Percentiles rank a stretch among this genome's conserved stretches.
These are phyloP conservation scores for Stenolophus ochropezus DNA, from an alignment of 2,888 invertebrate species.

Conservation along the genomic window DNA sequence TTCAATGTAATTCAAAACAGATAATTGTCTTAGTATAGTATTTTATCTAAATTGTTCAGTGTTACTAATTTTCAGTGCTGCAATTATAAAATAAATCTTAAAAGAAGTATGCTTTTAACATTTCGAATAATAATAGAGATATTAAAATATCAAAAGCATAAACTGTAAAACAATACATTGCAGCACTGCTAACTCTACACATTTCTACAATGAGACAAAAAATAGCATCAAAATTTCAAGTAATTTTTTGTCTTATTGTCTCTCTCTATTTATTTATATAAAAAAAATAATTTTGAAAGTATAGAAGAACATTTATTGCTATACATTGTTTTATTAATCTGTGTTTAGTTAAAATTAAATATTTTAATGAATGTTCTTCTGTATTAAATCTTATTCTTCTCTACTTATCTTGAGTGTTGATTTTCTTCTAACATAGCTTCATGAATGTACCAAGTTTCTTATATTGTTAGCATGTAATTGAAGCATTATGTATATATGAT, in stretches of 20 bases:
- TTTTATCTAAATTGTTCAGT: neutral
- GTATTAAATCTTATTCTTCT: neutral
- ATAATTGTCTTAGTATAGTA: slow-evolving; percentile 13
- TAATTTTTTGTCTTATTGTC: too few species aligned
- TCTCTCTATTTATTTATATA: too few species aligned
- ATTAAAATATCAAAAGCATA: too few species aligned
- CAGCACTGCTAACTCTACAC: too few species aligned
- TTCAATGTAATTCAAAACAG: neutral
- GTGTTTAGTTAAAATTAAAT: too few species aligned
- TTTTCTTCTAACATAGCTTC: neutral
- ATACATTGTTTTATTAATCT: neutral
- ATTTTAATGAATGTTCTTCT: neutral
- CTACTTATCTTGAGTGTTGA: neutral
- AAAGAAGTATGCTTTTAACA: too few species aligned
- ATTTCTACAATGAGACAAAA: too few species aligned
- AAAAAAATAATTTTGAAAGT: neutral
- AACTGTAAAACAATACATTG: too few species aligned
- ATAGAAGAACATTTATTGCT: neutral
- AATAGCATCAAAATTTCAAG: too few species aligned
- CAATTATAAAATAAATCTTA: too few species aligned
- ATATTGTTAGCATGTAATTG: slow-evolving; percentile 49
- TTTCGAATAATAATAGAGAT: too few species aligned
- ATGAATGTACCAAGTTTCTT: slow-evolving; percentile 8
- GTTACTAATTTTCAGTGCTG: neutral
- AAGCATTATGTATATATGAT: slow-evolving; percentile 49